A percentile compares a stretch with the other conserved stretches of the same genome.
These are phyloP conservation scores for Eupithecia dodoneata DNA, from an alignment of 2,888 invertebrate genomes.

Conservation along the genomic window DNA sequence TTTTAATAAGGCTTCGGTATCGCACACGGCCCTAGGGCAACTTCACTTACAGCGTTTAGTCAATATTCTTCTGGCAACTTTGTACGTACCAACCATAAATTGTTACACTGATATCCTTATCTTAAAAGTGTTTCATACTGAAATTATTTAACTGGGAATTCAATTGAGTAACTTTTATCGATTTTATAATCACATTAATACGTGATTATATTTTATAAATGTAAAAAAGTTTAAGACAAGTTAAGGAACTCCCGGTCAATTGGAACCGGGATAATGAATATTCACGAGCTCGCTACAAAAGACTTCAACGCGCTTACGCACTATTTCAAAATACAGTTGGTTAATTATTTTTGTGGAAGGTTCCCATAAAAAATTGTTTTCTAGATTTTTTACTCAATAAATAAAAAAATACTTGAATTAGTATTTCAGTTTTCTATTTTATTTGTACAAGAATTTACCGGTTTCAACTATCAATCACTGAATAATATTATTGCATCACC, in stretches of 20 bases:
- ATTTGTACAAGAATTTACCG: neutral
- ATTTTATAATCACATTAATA: neutral
- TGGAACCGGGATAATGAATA: slow-evolving; percentile 23
- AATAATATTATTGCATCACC: neutral
- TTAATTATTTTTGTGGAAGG: neutral
- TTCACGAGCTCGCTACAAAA: slow-evolving; percentile 52
- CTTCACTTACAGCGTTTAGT: slow-evolving; percentile 52
- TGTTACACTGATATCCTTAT: slow-evolving; percentile 54
- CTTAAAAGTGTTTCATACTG: slow-evolving; percentile 44
- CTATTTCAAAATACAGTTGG: neutral
- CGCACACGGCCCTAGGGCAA: slow-evolving; percentile 50
- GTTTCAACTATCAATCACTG: neutral
- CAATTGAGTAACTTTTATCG: slow-evolving; percentile 9
- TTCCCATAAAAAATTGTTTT: neutral
- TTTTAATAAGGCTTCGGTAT: slow-evolving; percentile 59
- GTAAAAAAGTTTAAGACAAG: neutral
- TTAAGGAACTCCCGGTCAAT: neutral
- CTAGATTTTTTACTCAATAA: neutral
- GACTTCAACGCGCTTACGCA: slow-evolving; percentile 66
- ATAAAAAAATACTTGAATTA: no score
- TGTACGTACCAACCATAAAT: slow-evolving; percentile 12
- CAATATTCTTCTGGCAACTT: slow-evolving; percentile 33
- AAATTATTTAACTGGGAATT: slow-evolving; percentile 26
- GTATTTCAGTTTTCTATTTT: no score
- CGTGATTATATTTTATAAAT: neutral